Percentiles rank a stretch among this genome's conserved stretches.
Evolutionary conservation across 2,888 invertebrate genomes (phyloP).

Genomic region (Coelinius sp.): DNA sequence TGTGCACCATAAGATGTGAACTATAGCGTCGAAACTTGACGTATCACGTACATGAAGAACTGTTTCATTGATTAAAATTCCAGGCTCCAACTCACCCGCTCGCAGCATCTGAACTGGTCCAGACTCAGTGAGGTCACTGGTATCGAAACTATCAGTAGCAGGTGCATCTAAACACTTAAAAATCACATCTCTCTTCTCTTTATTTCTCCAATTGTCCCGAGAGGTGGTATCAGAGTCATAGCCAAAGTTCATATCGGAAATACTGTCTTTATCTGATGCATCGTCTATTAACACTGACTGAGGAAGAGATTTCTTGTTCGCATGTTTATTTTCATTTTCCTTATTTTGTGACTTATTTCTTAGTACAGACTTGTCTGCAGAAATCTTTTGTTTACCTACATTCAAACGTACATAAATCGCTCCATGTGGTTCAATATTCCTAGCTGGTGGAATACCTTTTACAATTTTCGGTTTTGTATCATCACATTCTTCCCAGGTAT

Average conservation of each 20-base stretch:
- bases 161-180: neutral
- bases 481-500: conserved; percentile 30
- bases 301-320: neutral
- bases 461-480: conserved; percentile 9
- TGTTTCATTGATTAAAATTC: neutral
- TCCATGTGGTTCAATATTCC: conserved; percentile 29
- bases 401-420: conserved; percentile 15
- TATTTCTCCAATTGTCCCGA: conserved; percentile 32
- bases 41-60: neutral
- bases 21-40: neutral
- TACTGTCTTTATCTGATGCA: neutral
- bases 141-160: neutral
- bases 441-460: neutral
- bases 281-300: neutral
- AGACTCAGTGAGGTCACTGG: neutral
- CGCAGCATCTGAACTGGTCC: neutral
- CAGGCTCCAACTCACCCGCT: neutral
- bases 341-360: neutral
- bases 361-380: neutral
- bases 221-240: conserved; percentile 27
- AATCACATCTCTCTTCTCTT: too few species aligned
- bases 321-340: too few species aligned
- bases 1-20: neutral
- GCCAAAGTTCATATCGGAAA: neutral
- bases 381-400: neutral